Conservation (phyloP, 1,140 invertebrate genomes). For the Yoshiicerus persimilis region DNA sequence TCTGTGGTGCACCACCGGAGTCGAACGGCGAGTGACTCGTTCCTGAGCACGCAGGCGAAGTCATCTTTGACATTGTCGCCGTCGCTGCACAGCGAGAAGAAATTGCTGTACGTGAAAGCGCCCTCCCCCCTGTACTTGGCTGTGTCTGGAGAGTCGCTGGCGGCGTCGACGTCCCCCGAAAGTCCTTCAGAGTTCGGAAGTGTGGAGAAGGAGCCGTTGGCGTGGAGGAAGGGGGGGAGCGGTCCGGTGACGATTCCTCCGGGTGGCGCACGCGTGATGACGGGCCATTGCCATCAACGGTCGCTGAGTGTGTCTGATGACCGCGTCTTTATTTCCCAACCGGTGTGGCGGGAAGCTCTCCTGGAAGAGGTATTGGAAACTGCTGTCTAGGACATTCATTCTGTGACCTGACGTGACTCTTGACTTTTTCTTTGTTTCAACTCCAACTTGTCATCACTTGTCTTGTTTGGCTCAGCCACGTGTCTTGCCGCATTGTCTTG, state of each 20-base stretch:
- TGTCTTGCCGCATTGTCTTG: neutral
- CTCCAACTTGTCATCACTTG: neutral
- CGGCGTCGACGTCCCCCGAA: conserved; percentile 28
- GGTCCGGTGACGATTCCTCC: neutral
- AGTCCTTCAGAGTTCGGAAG: conserved; percentile 21
- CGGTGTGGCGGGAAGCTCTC: conserved; percentile 29
- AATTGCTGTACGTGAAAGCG: neutral
- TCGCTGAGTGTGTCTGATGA: conserved; percentile 37
- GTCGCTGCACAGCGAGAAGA: conserved; percentile 8
- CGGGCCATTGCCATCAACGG: neutral
- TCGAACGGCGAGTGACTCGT: neutral
- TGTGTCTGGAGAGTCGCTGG: conserved; percentile 30
- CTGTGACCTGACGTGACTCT: neutral
- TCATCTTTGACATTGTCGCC: conserved; percentile 23
- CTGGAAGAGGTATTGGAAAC: conserved; percentile 65
- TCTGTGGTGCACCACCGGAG: conserved; percentile 19
- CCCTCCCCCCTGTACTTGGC: conserved; percentile 16
- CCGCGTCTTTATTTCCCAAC: neutral
- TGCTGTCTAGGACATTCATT: conserved; percentile 57
- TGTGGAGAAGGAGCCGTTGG: neutral
- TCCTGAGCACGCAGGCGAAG: neutral
- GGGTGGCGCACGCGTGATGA: neutral
- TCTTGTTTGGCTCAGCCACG: neutral
- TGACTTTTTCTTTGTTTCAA: neutral
- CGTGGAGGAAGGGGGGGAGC: neutral